These are phyloP conservation scores for Ctenodactylus gundi DNA, from an alignment of 2,113 vertebrate genomes.

Conservation along the genomic window DNA sequence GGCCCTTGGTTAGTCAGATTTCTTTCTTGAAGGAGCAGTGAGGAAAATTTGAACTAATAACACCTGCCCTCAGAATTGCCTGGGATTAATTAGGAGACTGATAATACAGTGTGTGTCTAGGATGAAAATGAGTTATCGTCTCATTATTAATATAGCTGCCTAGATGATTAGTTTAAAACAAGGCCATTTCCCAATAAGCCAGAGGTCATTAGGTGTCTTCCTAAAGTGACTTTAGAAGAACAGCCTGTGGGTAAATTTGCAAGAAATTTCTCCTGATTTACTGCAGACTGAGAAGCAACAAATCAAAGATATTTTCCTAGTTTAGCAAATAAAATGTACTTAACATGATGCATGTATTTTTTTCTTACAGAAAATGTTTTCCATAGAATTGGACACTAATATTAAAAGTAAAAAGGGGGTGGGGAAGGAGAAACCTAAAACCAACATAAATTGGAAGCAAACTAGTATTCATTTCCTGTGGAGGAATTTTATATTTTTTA, in stretches of 20 bases:
- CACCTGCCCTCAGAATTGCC: constrained; percentile 72
- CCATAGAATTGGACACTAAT: constrained; percentile 48
- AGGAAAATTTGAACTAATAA: constrained; percentile 73
- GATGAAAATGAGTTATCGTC: constrained; percentile 77
- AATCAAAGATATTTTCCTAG: neutral
- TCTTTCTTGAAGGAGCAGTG: constrained; percentile 8
- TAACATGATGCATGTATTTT: neutral
- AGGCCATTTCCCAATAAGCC: constrained; percentile 71
- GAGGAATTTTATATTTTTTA: constrained; percentile 78
- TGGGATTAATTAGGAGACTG: constrained; percentile 78
- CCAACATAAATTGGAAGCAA: constrained; percentile 68
- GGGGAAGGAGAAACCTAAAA: constrained; percentile 65
- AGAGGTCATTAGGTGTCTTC: constrained; percentile 62
- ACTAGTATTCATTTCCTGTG: constrained; percentile 74
- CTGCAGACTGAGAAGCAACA: neutral
- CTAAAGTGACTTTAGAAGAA: constrained; percentile 45
- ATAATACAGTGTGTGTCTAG: constrained; percentile 71
- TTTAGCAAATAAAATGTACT: constrained; percentile 54
- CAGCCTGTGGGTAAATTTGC: neutral
- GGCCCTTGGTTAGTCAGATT: constrained; percentile 35
- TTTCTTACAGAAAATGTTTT: constrained; percentile 57
- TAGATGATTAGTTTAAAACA: constrained; percentile 71
- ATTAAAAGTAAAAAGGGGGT: constrained; percentile 36
- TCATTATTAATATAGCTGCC: constrained; percentile 69
- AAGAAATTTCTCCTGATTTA: constrained; percentile 43